Percentiles rank a stretch among this genome's conserved stretches.
Evolutionary conservation across 1,140 invertebrate species (phyloP).

Genomic region (Druon quercuslanigerum): DNA sequence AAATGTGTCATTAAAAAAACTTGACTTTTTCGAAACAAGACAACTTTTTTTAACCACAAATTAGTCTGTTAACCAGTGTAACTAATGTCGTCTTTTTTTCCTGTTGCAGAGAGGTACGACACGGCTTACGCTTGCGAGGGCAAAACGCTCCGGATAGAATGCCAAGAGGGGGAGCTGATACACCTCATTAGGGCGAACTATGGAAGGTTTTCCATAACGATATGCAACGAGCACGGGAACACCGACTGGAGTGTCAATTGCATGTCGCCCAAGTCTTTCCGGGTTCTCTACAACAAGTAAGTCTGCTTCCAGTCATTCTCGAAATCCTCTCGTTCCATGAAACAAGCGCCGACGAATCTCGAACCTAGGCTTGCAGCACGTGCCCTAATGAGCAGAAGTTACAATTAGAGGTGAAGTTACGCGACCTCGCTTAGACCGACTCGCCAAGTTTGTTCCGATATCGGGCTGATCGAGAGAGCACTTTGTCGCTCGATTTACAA

Average conservation of each 20-base stretch:
- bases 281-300: constrained; percentile 88
- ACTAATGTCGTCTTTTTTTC: constrained; percentile 46
- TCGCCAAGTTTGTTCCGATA: not conserved
- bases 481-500: not conserved
- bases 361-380: not conserved
- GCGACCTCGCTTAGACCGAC: not conserved
- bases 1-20: too few species aligned
- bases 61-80: too few species aligned
- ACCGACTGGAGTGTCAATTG: constrained; percentile 98
- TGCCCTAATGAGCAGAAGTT: not conserved
- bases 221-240: constrained; percentile 96
- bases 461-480: not conserved
- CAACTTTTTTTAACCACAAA: too few species aligned
- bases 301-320: constrained; percentile 49
- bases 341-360: not conserved
- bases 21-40: too few species aligned
- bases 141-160: constrained; percentile 90
- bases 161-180: constrained; percentile 90
- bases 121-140: constrained; percentile 96
- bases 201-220: constrained; percentile 95
- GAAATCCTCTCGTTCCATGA: not conserved
- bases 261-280: constrained; percentile 89
- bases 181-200: constrained; percentile 96
- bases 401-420: not conserved
- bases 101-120: constrained; percentile 85